Conservation (phyloP, 2,888 invertebrate species). For the Noctua fimbriata region DNA sequence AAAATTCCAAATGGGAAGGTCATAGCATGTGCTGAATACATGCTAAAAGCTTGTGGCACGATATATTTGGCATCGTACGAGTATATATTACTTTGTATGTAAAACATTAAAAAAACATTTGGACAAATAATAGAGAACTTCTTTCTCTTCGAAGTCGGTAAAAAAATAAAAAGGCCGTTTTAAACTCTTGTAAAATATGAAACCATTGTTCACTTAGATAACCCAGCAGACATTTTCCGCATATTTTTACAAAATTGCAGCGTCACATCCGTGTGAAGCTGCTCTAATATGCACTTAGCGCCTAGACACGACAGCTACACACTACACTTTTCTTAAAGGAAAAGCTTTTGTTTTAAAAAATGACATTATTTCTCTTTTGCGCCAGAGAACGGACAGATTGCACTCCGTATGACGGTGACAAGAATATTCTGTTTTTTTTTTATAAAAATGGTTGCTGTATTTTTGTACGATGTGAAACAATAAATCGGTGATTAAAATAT, state of each 20-base stretch:
- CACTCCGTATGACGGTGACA: slow-evolving; percentile 42
- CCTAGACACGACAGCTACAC: slow-evolving; percentile 64
- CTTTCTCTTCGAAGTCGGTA: not conserved
- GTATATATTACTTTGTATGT: not conserved
- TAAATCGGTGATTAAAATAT: not conserved
- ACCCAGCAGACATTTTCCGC: not conserved
- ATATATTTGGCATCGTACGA: not conserved
- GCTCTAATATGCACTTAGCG: slow-evolving; percentile 66
- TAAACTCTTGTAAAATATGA: not conserved
- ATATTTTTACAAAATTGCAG: slow-evolving; percentile 17
- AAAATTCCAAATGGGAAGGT: not conserved
- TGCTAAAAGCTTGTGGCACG: not conserved
- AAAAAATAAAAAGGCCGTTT: not conserved
- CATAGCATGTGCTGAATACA: not conserved
- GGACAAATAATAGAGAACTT: not conserved
- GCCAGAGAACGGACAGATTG: slow-evolving; percentile 56
- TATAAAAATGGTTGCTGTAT: slow-evolving; percentile 11
- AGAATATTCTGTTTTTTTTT: slow-evolving; percentile 42
- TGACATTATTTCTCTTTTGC: slow-evolving; percentile 63
- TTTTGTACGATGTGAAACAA: not conserved
- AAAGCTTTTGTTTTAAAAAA: slow-evolving; percentile 68
- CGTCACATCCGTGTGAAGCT: slow-evolving; percentile 41
- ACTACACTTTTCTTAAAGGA: slow-evolving; percentile 63
- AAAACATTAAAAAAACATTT: not conserved
- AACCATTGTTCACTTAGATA: not conserved